Evolutionary conservation across 2,113 vertebrate species (phyloP).

Genomic region (Clarias magur): DNA sequence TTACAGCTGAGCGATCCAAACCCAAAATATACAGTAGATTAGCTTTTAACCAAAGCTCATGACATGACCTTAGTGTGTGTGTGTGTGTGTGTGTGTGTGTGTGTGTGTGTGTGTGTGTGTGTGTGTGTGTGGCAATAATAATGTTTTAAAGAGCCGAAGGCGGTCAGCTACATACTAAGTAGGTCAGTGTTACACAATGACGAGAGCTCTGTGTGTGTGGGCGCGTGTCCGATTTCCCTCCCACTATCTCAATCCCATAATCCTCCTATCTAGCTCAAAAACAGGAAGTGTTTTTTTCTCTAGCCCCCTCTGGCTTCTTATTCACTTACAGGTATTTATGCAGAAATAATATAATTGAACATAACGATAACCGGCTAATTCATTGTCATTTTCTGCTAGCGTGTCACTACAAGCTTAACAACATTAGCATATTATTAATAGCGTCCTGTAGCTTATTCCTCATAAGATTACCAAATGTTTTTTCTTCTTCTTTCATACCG

Average conservation of each 20-base stretch:
- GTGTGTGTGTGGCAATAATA: slow-evolving; percentile 51
- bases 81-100: slow-evolving; percentile 31
- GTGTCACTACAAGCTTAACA: not conserved
- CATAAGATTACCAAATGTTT: not conserved
- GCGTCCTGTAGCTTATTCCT: not conserved
- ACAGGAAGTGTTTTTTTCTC: not conserved
- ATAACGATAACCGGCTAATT: not conserved
- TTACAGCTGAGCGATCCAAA: not conserved
- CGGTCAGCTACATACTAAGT: slow-evolving; percentile 62
- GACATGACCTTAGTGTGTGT: not conserved
- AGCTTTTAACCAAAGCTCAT: not conserved
- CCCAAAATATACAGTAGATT: not conserved
- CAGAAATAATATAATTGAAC: not conserved
- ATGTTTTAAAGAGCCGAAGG: slow-evolving; percentile 56
- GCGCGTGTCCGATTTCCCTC: not conserved
- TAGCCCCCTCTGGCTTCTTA: not conserved
- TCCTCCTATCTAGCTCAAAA: slow-evolving; percentile 22
- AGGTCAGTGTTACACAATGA: slow-evolving; percentile 72
- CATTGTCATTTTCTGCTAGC: not conserved
- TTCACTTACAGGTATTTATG: not conserved
- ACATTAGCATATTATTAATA: not conserved
- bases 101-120: slow-evolving; percentile 19
- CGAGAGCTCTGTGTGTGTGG: slow-evolving; percentile 60
- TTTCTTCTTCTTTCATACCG: not conserved
- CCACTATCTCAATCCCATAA: not conserved